These are phyloP conservation scores for Trichopoda pennipes DNA, from an alignment of 2,888 invertebrate species.

Conservation along the genomic window DNA sequence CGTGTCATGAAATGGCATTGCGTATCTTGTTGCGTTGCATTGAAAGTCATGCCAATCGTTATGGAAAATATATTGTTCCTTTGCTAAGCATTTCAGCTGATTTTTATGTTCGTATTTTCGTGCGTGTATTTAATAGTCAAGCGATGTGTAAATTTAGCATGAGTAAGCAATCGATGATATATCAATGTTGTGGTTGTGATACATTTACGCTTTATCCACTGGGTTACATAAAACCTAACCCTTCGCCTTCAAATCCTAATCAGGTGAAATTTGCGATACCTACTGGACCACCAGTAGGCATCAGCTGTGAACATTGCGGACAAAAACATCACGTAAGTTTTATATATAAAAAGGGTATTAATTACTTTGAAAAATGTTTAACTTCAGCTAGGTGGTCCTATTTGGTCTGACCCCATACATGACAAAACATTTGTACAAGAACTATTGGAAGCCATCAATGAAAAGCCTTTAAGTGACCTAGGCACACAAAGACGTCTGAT, in stretches of 20 bases:
- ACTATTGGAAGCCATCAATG: slow-evolving; percentile 83
- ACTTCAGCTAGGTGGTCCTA: slow-evolving; percentile 92
- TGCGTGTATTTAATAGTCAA: slow-evolving; percentile 90
- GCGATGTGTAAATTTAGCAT: slow-evolving; percentile 92
- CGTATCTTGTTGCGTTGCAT: slow-evolving; percentile 95
- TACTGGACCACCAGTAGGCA: slow-evolving; percentile 85
- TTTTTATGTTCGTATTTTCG: slow-evolving; percentile 97
- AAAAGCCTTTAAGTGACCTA: slow-evolving; percentile 79
- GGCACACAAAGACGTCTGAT: slow-evolving; percentile 88
- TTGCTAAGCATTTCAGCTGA: slow-evolving; percentile 95
- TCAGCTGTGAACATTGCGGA: slow-evolving; percentile 88
- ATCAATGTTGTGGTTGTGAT: slow-evolving; percentile 95
- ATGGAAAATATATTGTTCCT: slow-evolving; percentile 95
- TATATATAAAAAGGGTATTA: not conserved
- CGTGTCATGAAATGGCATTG: slow-evolving; percentile 98
- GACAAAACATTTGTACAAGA: slow-evolving; percentile 87
- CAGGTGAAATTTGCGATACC: slow-evolving; percentile 86
- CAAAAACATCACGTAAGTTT: slow-evolving; percentile 86
- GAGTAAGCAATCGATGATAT: slow-evolving; percentile 92
- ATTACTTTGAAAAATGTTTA: not conserved
- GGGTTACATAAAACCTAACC: slow-evolving; percentile 84
- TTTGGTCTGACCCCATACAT: slow-evolving; percentile 95
- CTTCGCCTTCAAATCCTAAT: slow-evolving; percentile 83
- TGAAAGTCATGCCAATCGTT: slow-evolving; percentile 94
- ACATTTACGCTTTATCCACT: slow-evolving; percentile 89